Percentiles rank a stretch among this genome's conserved stretches.
Evolutionary conservation across 2,888 invertebrate genomes (phyloP).

Genomic region (Trichopria drosophilae): DNA sequence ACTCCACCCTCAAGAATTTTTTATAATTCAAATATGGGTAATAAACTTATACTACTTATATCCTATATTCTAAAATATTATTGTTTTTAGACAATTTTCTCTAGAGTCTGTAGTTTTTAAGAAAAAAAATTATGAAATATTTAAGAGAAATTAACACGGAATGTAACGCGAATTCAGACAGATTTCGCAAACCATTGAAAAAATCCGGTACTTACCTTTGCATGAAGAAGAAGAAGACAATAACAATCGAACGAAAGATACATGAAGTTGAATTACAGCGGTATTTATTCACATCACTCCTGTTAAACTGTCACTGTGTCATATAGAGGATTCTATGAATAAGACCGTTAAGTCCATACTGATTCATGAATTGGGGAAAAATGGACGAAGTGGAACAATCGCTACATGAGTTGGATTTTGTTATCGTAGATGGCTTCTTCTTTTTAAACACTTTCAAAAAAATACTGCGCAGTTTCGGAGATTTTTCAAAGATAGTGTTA

Average conservation of each 20-base stretch:
- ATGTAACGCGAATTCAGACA: too few relatives aligned
- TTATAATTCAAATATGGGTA: too few relatives aligned
- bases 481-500: conserved; percentile 2
- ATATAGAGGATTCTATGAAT: conserved; percentile 8
- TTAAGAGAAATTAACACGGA: too few relatives aligned
- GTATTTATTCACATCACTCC: conserved; percentile 16
- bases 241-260: conserved; percentile 19
- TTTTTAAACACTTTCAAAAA: too few relatives aligned
- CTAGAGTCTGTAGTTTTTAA: too few relatives aligned
- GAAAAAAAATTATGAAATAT: too few relatives aligned
- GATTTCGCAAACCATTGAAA: conserved; percentile 23
- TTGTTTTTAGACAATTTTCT: too few relatives aligned
- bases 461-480: conserved; percentile 2
- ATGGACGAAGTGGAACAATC: too few relatives aligned
- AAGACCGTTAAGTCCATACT: conserved; percentile 14
- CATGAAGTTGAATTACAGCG: conserved; percentile 24
- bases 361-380: conserved; percentile 2
- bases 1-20: too few relatives aligned
- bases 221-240: conserved; percentile 20
- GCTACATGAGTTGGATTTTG: too few relatives aligned
- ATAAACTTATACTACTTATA: too few relatives aligned
- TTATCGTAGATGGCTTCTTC: conserved; percentile 8
- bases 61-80: too few relatives aligned
- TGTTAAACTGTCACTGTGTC: conserved; percentile 10
- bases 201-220: conserved; percentile 33